A percentile compares a stretch with the other conserved stretches of the same genome.
Conservation (phyloP, 1,140 invertebrate species). For the Dinoponera quadriceps region DNA sequence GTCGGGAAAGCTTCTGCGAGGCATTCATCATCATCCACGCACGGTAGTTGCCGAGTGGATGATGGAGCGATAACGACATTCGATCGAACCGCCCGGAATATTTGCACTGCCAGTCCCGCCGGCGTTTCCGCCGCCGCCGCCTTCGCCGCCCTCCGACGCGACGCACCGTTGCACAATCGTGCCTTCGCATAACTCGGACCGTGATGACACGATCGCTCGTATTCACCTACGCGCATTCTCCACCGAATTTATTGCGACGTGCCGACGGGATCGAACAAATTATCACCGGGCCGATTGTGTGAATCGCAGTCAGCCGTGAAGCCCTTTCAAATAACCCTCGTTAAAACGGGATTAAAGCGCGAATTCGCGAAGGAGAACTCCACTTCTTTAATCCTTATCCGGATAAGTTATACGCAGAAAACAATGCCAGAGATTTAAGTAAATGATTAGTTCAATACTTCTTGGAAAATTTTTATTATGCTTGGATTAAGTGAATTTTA, state of each 20-base stretch:
- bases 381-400: too few relatives aligned
- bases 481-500: too few relatives aligned
- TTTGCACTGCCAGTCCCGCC: slow-evolving; percentile 27
- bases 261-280: background rate
- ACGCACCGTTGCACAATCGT: slow-evolving; percentile 30
- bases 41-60: slow-evolving; percentile 20
- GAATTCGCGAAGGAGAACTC: too few relatives aligned
- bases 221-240: slow-evolving; percentile 35
- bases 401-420: too few relatives aligned
- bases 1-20: background rate
- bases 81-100: slow-evolving; percentile 35
- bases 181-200: slow-evolving; percentile 25
- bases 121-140: slow-evolving; percentile 16
- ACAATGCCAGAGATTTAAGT: too few relatives aligned
- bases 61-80: slow-evolving; percentile 58
- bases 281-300: background rate
- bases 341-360: too few relatives aligned
- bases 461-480: too few relatives aligned
- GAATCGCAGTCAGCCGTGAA: slow-evolving; percentile 26
- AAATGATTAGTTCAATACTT: too few relatives aligned
- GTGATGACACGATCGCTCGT: slow-evolving; percentile 57
- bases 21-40: slow-evolving; percentile 26
- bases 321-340: background rate
- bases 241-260: slow-evolving; percentile 15
- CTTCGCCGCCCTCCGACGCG: background rate